Percentiles rank a stretch among this genome's conserved stretches.
Conservation (phyloP, 2,888 invertebrate species). For the Drosophila koepferae region DNA sequence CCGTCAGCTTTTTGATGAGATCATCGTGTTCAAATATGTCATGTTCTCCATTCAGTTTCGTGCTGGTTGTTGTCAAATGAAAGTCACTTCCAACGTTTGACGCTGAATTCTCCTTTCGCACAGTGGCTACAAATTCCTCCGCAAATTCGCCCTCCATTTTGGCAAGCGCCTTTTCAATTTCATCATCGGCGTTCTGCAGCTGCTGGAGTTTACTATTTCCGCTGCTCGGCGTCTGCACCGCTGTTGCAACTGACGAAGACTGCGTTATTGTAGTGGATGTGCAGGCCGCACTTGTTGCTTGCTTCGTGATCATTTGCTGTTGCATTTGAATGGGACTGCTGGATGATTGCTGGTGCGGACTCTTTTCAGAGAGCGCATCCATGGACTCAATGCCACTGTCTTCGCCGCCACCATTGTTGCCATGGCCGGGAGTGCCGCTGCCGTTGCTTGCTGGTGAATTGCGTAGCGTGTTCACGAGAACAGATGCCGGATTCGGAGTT, state of each 20-base stretch:
- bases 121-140: constrained; percentile 70
- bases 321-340: constrained; percentile 86
- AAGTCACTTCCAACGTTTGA: constrained; percentile 37
- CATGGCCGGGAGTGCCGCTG: constrained; percentile 86
- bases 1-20: constrained; percentile 81
- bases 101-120: constrained; percentile 42
- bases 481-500: constrained; percentile 54
- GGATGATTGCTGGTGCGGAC: constrained; percentile 92
- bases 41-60: constrained; percentile 84
- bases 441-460: constrained; percentile 85
- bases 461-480: constrained; percentile 66
- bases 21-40: constrained; percentile 79
- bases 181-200: constrained; percentile 72
- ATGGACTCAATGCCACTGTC: constrained; percentile 97
- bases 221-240: constrained; percentile 36
- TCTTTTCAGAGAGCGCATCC: constrained; percentile 97
- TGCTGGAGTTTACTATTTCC: constrained; percentile 22
- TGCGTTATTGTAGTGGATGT: constrained; percentile 30
- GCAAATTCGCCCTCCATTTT: constrained; percentile 87
- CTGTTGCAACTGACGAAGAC: constrained; percentile 11
- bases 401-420: constrained; percentile 87
- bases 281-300: constrained; percentile 8
- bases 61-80: constrained; percentile 28
- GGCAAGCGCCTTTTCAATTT: constrained; percentile 89
- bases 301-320: constrained; percentile 40